These are phyloP conservation scores for Malurus leucopterus DNA, from an alignment of 2,797 vertebrate species.

Conservation along the genomic window DNA sequence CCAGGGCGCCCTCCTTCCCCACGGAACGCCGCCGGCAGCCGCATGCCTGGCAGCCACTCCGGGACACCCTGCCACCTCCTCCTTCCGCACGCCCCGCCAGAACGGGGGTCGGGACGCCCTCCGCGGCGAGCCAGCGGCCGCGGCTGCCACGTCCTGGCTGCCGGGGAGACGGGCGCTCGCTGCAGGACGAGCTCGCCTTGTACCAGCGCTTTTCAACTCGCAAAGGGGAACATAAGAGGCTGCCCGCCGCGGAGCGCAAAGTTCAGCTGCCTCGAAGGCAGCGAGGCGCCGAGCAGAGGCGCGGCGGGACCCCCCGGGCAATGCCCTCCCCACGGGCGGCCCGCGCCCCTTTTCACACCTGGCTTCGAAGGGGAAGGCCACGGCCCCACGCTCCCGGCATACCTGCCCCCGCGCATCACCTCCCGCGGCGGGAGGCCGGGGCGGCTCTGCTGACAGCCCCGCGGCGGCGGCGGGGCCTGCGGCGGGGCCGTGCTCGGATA, in stretches of 20 bases:
- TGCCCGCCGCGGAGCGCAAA: not conserved
- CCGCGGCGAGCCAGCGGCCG: not conserved
- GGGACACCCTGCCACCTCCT: not conserved
- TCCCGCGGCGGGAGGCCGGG: not conserved
- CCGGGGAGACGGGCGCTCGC: not conserved
- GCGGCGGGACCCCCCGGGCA: not conserved
- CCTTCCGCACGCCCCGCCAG: not conserved
- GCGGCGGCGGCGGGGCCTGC: not conserved
- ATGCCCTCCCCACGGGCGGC: not conserved
- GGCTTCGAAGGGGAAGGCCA: not conserved
- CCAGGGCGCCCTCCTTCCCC: rapidly evolving
- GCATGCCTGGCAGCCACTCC: not conserved
- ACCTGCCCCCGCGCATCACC: not conserved
- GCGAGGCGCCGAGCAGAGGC: not conserved
- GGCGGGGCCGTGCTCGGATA: not conserved
- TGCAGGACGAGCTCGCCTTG: not conserved
- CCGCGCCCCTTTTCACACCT: not conserved
- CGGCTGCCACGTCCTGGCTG: not conserved
- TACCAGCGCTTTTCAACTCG: not conserved
- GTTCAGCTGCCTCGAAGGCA: not conserved
- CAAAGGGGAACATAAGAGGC: no score
- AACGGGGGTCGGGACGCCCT: not conserved
- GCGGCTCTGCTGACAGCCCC: not conserved
- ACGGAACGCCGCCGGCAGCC: not conserved
- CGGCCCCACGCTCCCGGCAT: not conserved